Base-by-base conservation (phyloP, 2,888 invertebrate genomes). In the Caenorhabditis panamensis region DNA sequence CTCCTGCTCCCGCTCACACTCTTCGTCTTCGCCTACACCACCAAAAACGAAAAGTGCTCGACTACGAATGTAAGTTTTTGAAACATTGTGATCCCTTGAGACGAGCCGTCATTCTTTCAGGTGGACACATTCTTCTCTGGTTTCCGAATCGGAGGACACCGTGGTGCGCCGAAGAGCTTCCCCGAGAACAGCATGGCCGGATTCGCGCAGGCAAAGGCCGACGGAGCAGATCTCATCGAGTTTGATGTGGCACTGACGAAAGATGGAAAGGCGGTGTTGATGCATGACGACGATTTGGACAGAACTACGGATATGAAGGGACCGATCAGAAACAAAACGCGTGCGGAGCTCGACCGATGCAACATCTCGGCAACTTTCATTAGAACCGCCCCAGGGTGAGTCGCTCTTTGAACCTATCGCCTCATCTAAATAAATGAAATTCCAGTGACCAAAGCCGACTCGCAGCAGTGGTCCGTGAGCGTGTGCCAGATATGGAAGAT, bases 231-330 rank as follows among this genome's bases (percentile, higher is more conserved):
- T 87, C 94, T 94, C 26, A 93, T 96, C 1, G 95, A 96, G 91
- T 93, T 95, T 87, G 95, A 96, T 91, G 93, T 96, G 8, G 92
- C 93, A 18, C 92, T 95, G 31, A 95, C 95, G 0, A 93, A 93
- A 82, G 95, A 96, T 90, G 94, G 94, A 31, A 93, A 94, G 71
- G 93, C 95, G 20, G 93, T 96, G 51, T 91, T 95, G 18, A 94
- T 95, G 71, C 95, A 95, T 88, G 95, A 96, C 90, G 91, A 92
- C 75, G 94, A 94, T 0, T 91, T 95, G 71, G 94, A 95, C 88
- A 92, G 89, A 59, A 89, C 89, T 22, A 90, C 89, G 5, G 86
- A 89, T 67, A 63, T 88, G 84, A 81, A 20, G 20, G 87, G 87
- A 9, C 85, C 85, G 1, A 87, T 90, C 49, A 80, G 88, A 22